Evolutionary conservation across 2,888 invertebrate species (phyloP), one percentile per base, ranked within the genome.

Genomic region (Acronicta psi): DNA sequence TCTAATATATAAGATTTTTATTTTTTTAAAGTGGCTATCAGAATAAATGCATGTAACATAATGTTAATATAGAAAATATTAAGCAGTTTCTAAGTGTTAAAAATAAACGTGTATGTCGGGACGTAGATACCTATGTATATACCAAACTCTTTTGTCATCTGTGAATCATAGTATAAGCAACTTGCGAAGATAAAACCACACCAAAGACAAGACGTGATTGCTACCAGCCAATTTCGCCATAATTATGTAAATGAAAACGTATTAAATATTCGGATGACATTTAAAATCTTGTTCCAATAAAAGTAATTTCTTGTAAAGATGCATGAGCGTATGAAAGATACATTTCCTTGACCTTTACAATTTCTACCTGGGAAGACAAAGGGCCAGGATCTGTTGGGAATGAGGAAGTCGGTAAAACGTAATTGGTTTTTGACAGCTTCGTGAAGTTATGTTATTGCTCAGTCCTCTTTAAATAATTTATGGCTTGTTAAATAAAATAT

Each of bases 281-380:
- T 69, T 57, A 60, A 72, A 60, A 72, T 51, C 55, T 43, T 29
- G 53, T 55, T 47, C 16, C 36, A 46, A 47, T 38, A 41, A 43
- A 44, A 50, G 47, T 36, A 29, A 31, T 45, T 42, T 44, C 46
- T 42, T 34, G 10, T 50, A 25, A 38, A 57, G 50, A 57, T 46
- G 44, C 11, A 40, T 56, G 36, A 17, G 41, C 37, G 10, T 11
- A 29, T 45, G 37, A 66, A 75, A 68, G 61, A 56, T 57, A 37
- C 42, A 14, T 51, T 31, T 37, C 75, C 75, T 65, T 74, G 74
- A 73, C 42, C 56, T 74, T 49, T 58, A 14, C 14, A 46, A 43
- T 59, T 69, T 63, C 66, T 60, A 59, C 56, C 7, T 45, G 51
- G 25, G 40, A 54, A 53, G 16, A 67, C 44, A 70, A 60, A 68